Conservation (phyloP, 2,113 vertebrate species). For the Stigmatopora argus region DNA sequence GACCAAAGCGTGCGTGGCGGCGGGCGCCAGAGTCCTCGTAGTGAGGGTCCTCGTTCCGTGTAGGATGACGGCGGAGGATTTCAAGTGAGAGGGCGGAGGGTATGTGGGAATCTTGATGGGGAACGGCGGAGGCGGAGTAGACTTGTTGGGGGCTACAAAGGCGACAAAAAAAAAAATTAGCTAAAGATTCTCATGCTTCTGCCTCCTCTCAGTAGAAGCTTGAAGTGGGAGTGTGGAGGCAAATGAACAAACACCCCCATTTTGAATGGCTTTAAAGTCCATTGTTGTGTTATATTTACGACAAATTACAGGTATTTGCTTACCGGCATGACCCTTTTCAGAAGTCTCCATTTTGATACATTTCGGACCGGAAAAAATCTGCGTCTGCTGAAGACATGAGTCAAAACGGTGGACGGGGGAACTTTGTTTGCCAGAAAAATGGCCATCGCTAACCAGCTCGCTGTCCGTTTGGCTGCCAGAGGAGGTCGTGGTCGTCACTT, state of each 20-base stretch:
- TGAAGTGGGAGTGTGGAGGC: too few species aligned
- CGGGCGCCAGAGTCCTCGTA: conserved; percentile 50
- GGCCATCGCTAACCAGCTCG: conserved; percentile 76
- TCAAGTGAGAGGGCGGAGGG: conserved; percentile 68
- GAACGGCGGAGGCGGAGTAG: conserved; percentile 70
- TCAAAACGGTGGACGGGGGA: neutral
- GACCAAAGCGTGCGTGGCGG: conserved; percentile 63
- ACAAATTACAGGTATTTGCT: neutral
- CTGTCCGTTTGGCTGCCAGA: conserved; percentile 80
- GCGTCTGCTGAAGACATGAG: conserved; percentile 38
- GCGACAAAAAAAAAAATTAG: too few species aligned
- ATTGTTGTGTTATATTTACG: too few species aligned
- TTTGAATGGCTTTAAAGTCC: too few species aligned
- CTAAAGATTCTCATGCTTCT: too few species aligned
- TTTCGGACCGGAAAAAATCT: conserved; percentile 66
- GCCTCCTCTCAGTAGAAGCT: too few species aligned
- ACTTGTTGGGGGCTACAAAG: conserved; percentile 65
- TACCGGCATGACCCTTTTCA: conserved; percentile 64
- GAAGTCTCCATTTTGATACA: conserved; percentile 66
- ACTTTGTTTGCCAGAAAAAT: too few species aligned
- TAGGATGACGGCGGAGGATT: conserved; percentile 73
- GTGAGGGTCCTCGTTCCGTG: conserved; percentile 75
- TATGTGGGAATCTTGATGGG: conserved; percentile 71
- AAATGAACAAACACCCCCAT: too few species aligned
- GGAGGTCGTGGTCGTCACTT: conserved; percentile 73